Conservation (phyloP, 2,113 vertebrate species). For the Monopterus albus region DNA sequence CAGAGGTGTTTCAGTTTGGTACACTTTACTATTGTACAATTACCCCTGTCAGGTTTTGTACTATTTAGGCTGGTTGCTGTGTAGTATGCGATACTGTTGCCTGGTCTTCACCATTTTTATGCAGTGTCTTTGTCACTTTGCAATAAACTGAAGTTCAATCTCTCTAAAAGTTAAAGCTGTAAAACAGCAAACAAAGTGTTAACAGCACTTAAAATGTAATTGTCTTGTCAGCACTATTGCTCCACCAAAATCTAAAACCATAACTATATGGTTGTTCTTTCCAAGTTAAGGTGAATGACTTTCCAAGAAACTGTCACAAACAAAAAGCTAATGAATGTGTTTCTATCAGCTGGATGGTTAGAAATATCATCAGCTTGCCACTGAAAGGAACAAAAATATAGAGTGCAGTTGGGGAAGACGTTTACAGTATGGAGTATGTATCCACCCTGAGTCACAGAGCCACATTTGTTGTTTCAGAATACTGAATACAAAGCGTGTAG, state of each 20-base stretch:
- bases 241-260: background rate
- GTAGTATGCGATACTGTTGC: background rate
- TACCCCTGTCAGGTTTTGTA: background rate
- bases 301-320: no score
- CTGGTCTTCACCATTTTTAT: background rate
- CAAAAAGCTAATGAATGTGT: no score
- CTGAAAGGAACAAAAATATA: no score
- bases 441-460: no score
- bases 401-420: no score
- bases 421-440: no score
- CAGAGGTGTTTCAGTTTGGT: background rate
- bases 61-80: background rate
- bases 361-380: no score
- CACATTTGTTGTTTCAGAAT: no score
- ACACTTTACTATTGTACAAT: conserved; percentile 5
- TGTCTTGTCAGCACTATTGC: background rate
- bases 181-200: background rate
- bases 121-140: background rate
- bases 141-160: background rate
- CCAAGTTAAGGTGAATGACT: no score
- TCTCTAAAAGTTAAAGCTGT: background rate
- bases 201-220: background rate
- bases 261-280: no score
- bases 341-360: no score
- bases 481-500: no score